phyloP scores from a whole-genome alignment of 92 coral and sea anemone genomes.

The Parazoanthus darwini region DNA sequence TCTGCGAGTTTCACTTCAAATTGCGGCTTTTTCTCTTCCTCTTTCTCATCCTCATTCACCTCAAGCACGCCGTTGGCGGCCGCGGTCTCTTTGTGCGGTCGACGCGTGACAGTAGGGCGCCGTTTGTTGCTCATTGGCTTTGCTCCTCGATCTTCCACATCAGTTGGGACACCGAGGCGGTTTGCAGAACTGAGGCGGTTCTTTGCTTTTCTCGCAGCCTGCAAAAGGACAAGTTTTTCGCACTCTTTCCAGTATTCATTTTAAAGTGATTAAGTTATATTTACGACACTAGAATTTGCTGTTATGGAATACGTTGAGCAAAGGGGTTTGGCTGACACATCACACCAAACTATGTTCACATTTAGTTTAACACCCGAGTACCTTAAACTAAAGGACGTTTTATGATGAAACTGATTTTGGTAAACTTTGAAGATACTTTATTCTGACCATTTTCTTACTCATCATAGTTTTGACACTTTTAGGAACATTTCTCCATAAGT shows the following conservation, averaged over 20 bases:
- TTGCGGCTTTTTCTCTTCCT: conserved; percentile 43
- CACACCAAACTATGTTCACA: no score
- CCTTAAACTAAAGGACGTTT: no score
- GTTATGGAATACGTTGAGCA: no score
- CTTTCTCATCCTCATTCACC: conserved; percentile 41
- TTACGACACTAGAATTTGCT: no score
- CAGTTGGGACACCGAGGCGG: conserved; percentile 58
- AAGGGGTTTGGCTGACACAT: no score
- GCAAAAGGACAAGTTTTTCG: background rate
- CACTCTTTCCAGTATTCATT: background rate
- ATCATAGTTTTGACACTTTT: no score
- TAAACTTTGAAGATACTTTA: no score
- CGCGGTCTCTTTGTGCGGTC: conserved; percentile 53
- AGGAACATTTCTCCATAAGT: no score
- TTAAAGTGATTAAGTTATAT: no score
- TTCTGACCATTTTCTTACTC: no score
- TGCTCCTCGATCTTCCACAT: conserved; percentile 65
- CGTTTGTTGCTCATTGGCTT: conserved; percentile 71
- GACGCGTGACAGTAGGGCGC: conserved; percentile 83
- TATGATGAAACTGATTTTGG: no score
- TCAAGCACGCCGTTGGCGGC: conserved; percentile 60
- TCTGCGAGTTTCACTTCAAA: conserved; percentile 38
- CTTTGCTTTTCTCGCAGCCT: conserved; percentile 93
- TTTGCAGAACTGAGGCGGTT: conserved; percentile 82
- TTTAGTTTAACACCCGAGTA: no score